Percentiles rank a stretch among this genome's conserved stretches.
These are phyloP conservation scores for Anoura caudifer DNA, from an alignment of 2,113 vertebrate genomes.

Conservation along the genomic window DNA sequence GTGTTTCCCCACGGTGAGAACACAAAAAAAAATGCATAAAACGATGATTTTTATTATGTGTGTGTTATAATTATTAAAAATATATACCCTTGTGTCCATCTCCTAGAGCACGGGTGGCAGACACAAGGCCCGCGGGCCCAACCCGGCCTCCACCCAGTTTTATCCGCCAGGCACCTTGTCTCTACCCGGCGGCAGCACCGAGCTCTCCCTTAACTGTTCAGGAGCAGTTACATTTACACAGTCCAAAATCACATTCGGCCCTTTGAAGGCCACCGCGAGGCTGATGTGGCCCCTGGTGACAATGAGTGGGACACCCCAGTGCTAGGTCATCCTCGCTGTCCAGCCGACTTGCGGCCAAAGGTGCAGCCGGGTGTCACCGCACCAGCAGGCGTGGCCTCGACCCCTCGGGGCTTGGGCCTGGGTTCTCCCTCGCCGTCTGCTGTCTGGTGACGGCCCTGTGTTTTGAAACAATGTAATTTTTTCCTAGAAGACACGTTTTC, in stretches of 20 bases:
- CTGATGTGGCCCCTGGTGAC: no score
- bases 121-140: no score
- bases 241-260: no score
- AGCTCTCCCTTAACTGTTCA: no score
- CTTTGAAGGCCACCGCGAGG: no score
- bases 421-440: not conserved
- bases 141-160: no score
- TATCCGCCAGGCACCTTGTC: no score
- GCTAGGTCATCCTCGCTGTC: no score
- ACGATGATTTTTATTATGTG: not conserved
- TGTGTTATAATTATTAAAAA: not conserved
- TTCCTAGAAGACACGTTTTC: conserved; percentile 53
- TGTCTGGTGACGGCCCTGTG: not conserved
- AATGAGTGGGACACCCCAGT: no score
- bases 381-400: not conserved
- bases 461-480: conserved; percentile 55
- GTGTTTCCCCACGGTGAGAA: not conserved
- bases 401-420: not conserved
- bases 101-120: not conserved
- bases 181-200: no score
- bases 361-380: not conserved
- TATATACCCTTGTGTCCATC: not conserved
- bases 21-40: not conserved
- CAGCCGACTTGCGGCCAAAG: not conserved
- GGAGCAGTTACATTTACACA: no score